Base-by-base conservation (phyloP, 1,140 invertebrate genomes). In the Drosophila pachea region DNA sequence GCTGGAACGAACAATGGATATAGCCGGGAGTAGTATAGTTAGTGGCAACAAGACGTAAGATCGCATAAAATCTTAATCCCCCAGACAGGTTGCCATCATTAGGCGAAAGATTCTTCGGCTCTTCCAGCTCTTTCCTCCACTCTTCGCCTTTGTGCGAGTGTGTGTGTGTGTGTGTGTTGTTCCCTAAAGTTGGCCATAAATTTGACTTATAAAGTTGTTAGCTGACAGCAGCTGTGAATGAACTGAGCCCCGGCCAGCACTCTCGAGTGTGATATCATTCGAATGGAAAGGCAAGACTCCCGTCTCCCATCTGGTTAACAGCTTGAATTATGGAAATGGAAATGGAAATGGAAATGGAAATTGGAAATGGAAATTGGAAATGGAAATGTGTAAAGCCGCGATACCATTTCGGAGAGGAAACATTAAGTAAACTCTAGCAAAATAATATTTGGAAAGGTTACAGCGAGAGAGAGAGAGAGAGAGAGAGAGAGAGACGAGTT, bases 201-300 rank as follows among this genome's bases (percentile, higher is more conserved):
- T 83, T 83, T 61, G 58, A 74, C 81, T 86, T 83, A 83, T 86
- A 74, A 86, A 86, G 79, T 79, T 76, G 76, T 86, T 61, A 74
- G 65, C 59, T 76, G 78, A 83, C 75, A 78, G 76, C 48, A 68
- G 45, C 68, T 73, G 76, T 84, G 76, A 83, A 84, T 83, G 78
- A 74, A 70, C 47, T 56, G 50, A 49, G 48, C 36, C 68, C 8
- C 38, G 38, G 38, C 9, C 8, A n/a, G 38, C 38, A 33, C 43
- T 47, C 53, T 55, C 40, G 12, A 64, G 66, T 63, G 61, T 42
- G 47, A 68, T 40, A 45, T 56, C 67, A 66, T 66, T 66, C 14
- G 52, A 56, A 55, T 40, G 47, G 43, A 42, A 33, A 11, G 49
- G 42, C 52, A 32, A 66, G 12, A 63, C 36, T 11, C 8, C 16